Conservation (phyloP, 2,113 vertebrate genomes). For the Oreochromis aureus region DNA sequence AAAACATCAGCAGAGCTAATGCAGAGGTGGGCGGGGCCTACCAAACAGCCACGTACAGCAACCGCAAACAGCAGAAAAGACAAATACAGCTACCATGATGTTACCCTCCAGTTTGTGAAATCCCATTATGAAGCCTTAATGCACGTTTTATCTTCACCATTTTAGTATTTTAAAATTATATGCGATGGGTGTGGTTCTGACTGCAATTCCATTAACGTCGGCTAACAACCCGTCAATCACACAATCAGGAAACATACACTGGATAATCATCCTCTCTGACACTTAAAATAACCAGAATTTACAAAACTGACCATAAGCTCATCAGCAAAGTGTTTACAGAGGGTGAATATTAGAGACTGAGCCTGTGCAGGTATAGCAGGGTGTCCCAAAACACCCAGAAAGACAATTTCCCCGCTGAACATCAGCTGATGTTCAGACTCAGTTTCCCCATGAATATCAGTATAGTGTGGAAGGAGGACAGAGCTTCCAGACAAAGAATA, state of each 20-base stretch:
- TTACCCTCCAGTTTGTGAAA: rapidly evolving
- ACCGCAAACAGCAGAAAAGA: rapidly evolving
- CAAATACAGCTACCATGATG: not conserved
- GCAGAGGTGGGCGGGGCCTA: not conserved
- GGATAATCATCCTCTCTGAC: not conserved
- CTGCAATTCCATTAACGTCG: not conserved
- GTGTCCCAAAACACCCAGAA: not conserved
- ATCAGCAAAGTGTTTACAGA: not conserved
- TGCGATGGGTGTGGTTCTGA: not conserved
- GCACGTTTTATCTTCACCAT: not conserved
- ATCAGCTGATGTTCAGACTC: not conserved
- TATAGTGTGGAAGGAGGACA: not conserved
- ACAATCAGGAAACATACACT: not conserved
- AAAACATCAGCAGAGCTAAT: not conserved
- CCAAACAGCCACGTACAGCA: not conserved
- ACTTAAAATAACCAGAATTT: not conserved
- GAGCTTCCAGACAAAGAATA: not conserved
- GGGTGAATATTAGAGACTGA: not conserved
- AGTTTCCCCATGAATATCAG: not conserved
- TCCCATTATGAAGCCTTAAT: not conserved
- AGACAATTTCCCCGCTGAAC: not conserved
- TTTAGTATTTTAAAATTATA: not conserved
- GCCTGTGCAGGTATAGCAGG: not conserved
- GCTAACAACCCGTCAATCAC: not conserved
- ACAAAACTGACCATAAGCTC: not conserved